A percentile compares a stretch with the other conserved stretches of the same genome.
These are phyloP conservation scores for Semicossyphus pulcher DNA, from an alignment of 2,113 vertebrate species.

Conservation along the genomic window DNA sequence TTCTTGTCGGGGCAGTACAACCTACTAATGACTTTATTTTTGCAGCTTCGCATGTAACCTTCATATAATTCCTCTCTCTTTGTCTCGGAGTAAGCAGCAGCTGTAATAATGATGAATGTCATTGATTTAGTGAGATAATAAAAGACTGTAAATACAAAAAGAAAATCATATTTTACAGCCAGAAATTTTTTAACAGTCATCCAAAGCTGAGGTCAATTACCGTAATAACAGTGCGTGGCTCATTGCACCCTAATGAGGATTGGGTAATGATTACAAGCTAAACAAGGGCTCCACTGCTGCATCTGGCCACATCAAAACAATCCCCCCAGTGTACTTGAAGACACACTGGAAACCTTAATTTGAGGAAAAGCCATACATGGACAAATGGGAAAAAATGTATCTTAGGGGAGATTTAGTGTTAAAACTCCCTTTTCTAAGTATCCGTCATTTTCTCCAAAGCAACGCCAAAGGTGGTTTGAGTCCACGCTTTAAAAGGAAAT, in stretches of 20 bases:
- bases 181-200: slow-evolving; percentile 36
- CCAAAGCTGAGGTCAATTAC: slow-evolving; percentile 72
- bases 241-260: slow-evolving; percentile 72
- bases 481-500: slow-evolving; percentile 54
- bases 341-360: slow-evolving; percentile 14
- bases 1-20: not conserved
- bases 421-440: slow-evolving; percentile 17
- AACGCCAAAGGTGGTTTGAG: slow-evolving; percentile 53
- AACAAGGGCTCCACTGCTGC: slow-evolving; percentile 46
- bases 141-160: slow-evolving; percentile 61
- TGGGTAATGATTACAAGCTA: slow-evolving; percentile 69
- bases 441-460: slow-evolving; percentile 11
- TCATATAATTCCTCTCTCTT: slow-evolving; percentile 36
- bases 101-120: slow-evolving; percentile 75
- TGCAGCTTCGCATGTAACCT: slow-evolving; percentile 14
- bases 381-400: not conserved
- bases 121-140: slow-evolving; percentile 68
- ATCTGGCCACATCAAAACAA: slow-evolving; percentile 68
- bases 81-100: slow-evolving; percentile 33
- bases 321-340: slow-evolving; percentile 13
- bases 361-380: slow-evolving; percentile 6
- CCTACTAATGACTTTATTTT: slow-evolving; percentile 8
- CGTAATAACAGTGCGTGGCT: slow-evolving; percentile 66
- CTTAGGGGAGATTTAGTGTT: slow-evolving; percentile 31
- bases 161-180: slow-evolving; percentile 67